phyloP scores from a whole-genome alignment of 2,888 invertebrate species.

The Heliconius sara region DNA sequence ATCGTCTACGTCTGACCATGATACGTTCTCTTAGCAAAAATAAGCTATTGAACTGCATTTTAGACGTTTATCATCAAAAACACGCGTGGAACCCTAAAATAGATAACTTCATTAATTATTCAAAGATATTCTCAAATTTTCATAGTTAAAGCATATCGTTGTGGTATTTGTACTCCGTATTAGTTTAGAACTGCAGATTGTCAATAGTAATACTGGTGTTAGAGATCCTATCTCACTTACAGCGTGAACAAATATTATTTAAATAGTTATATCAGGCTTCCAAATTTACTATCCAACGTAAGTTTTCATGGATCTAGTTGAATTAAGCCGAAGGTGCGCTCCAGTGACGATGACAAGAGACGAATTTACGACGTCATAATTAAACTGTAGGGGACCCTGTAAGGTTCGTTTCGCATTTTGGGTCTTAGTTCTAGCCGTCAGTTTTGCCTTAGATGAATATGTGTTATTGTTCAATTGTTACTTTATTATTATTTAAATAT shows the following conservation, averaged over 20 bases:
- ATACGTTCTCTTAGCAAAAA: slow-evolving; percentile 10
- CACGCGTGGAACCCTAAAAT: not conserved
- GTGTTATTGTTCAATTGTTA: too few relatives aligned
- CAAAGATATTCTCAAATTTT: too few relatives aligned
- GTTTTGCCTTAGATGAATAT: not conserved
- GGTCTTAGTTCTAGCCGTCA: slow-evolving; percentile 46
- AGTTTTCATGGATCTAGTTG: slow-evolving; percentile 38
- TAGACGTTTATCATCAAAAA: too few relatives aligned
- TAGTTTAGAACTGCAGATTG: not conserved
- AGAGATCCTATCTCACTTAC: not conserved
- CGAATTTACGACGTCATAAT: slow-evolving; percentile 66
- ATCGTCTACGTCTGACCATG: slow-evolving; percentile 23
- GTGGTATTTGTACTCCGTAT: not conserved
- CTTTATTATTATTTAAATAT: too few relatives aligned
- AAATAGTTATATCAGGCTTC: slow-evolving; percentile 1
- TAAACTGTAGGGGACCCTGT: slow-evolving; percentile 50
- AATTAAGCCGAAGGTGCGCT: slow-evolving; percentile 54
- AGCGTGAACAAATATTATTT: not conserved
- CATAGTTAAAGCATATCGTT: not conserved
- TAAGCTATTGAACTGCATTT: not conserved
- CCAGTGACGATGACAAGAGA: slow-evolving; percentile 56
- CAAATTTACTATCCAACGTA: not conserved
- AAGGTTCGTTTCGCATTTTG: slow-evolving; percentile 43
- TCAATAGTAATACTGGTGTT: slow-evolving; percentile 4
- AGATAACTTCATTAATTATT: not conserved